Percentiles rank a stretch among this genome's conserved stretches.
These are phyloP conservation scores for Xiphorhynchus elegans DNA, from an alignment of 2,113 vertebrate genomes.

Conservation along the genomic window DNA sequence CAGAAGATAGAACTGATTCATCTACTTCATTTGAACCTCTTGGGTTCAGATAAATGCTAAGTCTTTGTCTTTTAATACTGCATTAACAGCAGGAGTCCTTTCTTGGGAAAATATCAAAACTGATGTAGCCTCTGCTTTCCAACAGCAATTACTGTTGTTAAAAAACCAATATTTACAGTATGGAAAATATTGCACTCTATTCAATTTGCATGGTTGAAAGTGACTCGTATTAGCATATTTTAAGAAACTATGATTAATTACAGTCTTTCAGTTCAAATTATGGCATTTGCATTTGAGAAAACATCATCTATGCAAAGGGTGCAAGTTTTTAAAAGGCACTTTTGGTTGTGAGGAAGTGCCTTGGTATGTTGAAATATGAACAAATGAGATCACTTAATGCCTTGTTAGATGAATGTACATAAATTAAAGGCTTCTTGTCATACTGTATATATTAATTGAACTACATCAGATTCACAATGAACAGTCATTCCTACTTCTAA, in stretches of 20 bases:
- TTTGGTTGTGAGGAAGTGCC: neutral
- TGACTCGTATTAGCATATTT: conserved; percentile 9
- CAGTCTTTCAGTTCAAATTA: neutral
- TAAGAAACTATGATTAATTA: conserved; percentile 7
- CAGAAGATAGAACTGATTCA: conserved; percentile 1
- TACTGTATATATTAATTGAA: neutral
- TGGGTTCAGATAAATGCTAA: neutral
- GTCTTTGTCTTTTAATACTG: neutral
- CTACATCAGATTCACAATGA: neutral
- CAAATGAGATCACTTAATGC: neutral
- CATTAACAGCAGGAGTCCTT: neutral
- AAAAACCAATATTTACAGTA: conserved; percentile 6
- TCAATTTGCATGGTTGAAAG: neutral
- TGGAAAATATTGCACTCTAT: neutral
- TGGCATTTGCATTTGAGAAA: neutral
- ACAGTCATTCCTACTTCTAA: neutral
- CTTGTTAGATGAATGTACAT: neutral
- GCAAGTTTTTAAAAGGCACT: neutral
- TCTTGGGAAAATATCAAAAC: neutral
- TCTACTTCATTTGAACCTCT: neutral
- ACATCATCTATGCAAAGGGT: neutral
- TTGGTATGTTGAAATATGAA: neutral
- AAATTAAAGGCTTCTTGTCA: neutral
- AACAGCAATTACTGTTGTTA: neutral
- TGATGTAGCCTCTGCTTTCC: neutral